phyloP scores from a whole-genome alignment of 2,113 vertebrate genomes.

The Phycodurus eques region DNA sequence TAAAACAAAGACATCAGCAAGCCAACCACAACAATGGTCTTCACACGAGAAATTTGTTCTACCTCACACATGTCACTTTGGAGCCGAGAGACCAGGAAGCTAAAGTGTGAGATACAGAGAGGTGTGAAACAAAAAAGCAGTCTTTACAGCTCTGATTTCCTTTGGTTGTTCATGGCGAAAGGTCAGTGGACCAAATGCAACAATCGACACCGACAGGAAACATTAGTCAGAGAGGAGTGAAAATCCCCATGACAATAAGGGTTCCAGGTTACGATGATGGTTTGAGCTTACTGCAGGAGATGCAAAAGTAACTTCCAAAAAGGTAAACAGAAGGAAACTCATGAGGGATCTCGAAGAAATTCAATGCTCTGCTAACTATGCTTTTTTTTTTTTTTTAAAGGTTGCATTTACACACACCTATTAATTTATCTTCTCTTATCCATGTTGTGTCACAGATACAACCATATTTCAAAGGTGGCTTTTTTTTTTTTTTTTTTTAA shows the following conservation, averaged over 20 bases:
- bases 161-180: conserved; percentile 42
- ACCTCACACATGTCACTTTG: conserved; percentile 14
- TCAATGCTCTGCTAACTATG: not conserved
- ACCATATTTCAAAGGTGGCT: not conserved
- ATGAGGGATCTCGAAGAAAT: not conserved
- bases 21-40: not conserved
- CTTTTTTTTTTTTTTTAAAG: not conserved
- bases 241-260: conserved; percentile 26
- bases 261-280: not conserved
- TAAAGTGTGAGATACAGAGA: conserved; percentile 52
- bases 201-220: conserved; percentile 29
- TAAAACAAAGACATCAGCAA: not conserved
- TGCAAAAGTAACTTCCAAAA: conserved; percentile 8
- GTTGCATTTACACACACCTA: not conserved
- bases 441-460: not conserved
- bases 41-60: conserved; percentile 2
- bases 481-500: too few species aligned
- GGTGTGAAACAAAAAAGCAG: conserved; percentile 68
- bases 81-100: conserved; percentile 60
- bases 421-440: not conserved
- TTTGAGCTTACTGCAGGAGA: not conserved
- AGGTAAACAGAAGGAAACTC: not conserved
- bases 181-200: conserved; percentile 15
- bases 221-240: not conserved
- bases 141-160: conserved; percentile 69